These are phyloP conservation scores for Leptogaster cylindrica DNA, from an alignment of 2,888 invertebrate species.

Conservation along the genomic window DNA sequence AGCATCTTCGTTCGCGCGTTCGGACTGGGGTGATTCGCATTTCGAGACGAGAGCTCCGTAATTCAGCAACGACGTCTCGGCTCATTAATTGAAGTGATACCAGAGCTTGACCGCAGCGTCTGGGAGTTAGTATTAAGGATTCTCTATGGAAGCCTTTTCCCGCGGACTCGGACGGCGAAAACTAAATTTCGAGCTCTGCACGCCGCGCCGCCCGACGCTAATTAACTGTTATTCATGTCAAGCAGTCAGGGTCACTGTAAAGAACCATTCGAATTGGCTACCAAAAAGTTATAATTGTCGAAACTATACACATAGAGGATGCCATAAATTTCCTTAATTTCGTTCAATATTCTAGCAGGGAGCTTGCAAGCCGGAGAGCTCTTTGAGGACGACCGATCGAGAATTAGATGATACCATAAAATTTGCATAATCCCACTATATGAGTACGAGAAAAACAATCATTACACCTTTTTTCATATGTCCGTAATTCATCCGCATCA, in stretches of 20 bases:
- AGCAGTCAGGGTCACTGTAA: conserved; percentile 36
- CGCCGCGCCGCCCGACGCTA: conserved; percentile 1
- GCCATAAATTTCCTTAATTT: conserved; percentile 34
- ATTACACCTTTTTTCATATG: too few species aligned
- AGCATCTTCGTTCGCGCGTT: not conserved
- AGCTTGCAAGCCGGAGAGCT: not conserved
- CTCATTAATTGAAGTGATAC: conserved; percentile 39
- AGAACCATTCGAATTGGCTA: conserved; percentile 20
- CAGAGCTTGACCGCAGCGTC: conserved; percentile 1
- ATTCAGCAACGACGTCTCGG: conserved; percentile 25
- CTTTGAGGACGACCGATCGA: conserved; percentile 8
- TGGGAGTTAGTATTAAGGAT: not conserved
- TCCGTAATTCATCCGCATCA: too few species aligned
- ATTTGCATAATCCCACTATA: conserved; percentile 31
- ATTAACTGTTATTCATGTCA: conserved; percentile 37
- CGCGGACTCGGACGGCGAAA: conserved; percentile 16
- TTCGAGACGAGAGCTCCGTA: conserved; percentile 28
- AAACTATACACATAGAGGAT: conserved; percentile 27
- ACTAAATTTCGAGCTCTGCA: conserved; percentile 16
- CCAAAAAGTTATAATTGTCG: conserved; percentile 34
- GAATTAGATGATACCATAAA: conserved; percentile 9
- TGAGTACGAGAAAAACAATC: too few species aligned
- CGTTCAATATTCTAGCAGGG: conserved; percentile 1
- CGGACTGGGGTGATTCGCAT: conserved; percentile 29
- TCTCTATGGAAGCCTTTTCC: too few species aligned